Evolutionary conservation across 2,797 vertebrate species (phyloP), one percentile per base, ranked within the genome.

Genomic region (Aotus griseimembra): DNA sequence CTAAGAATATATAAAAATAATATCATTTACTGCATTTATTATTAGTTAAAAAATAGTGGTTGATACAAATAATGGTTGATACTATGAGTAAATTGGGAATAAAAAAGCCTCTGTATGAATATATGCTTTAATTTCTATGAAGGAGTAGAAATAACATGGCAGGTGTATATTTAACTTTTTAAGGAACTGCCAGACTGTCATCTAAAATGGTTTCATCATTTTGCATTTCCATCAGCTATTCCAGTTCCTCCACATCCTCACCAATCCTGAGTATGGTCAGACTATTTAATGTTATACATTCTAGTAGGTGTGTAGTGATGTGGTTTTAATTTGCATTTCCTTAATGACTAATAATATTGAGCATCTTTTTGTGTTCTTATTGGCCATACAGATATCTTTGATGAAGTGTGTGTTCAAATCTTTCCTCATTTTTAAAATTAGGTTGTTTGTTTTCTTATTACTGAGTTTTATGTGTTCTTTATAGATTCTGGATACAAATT

Each of bases 401-500:
- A 30, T 85, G 9, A 93, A 88, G n/a, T 44, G 10, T 82, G 39
- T 83, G 41, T 48, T 87, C 20, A 67, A 64, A 50, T 58, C 7
- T 57, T 72, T 81, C 73, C n/a, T 88, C 24, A 72, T 46, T 93
- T 96, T 90, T 90, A 83, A 8, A 48, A 88, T 93, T 84, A 46
- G 15, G 30, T 73, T 55, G 6, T 83, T 92, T 87, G 26, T 83
- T 97, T 97, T 81, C n/a, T 81, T 64, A 13, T 28, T 86, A 44
- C 3, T 91, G 52, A 92, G 19, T 84, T 87, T 97, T 90, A 84
- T 39, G 17, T 84, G 26, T 79, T 73, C 50, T 92, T 90, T 41
- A 46, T 41, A 39, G 73, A 67, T 86, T 88, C 28, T 64, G 19
- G 36, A 84, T 67, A n/a, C 30, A 80, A 92, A 11, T 50, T 94